Evolutionary conservation across 2,888 invertebrate genomes (phyloP), one percentile per base, ranked within the genome.

Genomic region (Tetanocera ferruginea): DNA sequence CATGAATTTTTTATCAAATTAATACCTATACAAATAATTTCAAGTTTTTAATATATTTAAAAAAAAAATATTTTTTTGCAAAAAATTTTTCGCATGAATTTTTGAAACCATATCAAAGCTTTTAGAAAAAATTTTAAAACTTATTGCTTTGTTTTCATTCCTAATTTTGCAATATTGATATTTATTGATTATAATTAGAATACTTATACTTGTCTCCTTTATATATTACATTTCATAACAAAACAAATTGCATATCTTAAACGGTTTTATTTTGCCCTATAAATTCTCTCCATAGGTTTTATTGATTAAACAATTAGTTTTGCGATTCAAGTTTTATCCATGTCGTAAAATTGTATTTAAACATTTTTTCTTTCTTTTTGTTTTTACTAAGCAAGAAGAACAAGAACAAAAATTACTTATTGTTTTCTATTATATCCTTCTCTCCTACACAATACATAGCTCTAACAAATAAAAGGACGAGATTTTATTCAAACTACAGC

Each of bases 291-390:
- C 2, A 11, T 43, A 60, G 23, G 17, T 43, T 67, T 67, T 67
- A 67, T 67, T 43, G 67, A 67, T 43, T 67, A 14, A 66, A 66
- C 66, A 66, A 66, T 66, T 66, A 19, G 3, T 66, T 19, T 19
- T 66, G 19, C n/a, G 11, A n/a, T 19, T 19, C n/a, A 28, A 60
- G 28, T 60, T 25, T 28, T 28, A 60, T 23, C 25, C 25, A 60
- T 28, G 25, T 57, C 23, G n/a, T 25, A 57, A 5, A 60, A 9
- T 28, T 28, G 3, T 60, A 6, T 14, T 60, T 5, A 55, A 60
- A 60, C 14, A 25, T 60, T 23, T 60, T 60, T 19, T 11, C 14
- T 14, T 11, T 43, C 11, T 2, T 43, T 43, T 14, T 14, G 11
- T 9, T 5, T 1, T 3, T 9, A 19, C 23, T 8, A 6, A 55